Percentiles rank a stretch among this genome's conserved stretches.
Evolutionary conservation across 1,140 invertebrate genomes (phyloP).

Genomic region (Brachionus rubens): DNA sequence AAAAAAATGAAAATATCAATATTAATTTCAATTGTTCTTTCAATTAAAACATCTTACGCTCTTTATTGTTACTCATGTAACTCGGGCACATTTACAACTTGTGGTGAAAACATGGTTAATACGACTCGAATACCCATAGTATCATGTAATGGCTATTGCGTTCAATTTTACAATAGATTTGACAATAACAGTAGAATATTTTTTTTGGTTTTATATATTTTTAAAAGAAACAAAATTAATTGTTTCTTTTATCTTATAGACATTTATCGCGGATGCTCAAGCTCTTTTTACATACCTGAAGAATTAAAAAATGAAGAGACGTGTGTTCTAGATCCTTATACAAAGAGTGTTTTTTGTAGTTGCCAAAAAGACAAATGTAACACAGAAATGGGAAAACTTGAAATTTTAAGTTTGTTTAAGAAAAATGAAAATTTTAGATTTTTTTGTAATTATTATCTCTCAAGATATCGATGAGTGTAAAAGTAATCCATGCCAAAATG

Average conservation of each 20-base stretch:
- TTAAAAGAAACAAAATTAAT: too few relatives aligned
- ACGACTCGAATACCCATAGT: background rate
- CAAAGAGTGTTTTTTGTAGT: conserved; percentile 24
- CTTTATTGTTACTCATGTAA: conserved; percentile 17
- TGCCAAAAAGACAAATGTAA: conserved; percentile 23
- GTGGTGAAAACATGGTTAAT: background rate
- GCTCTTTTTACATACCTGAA: background rate
- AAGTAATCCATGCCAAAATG: conserved; percentile 83
- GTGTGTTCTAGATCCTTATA: conserved; percentile 34
- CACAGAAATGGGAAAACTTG: background rate
- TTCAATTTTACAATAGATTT: conserved; percentile 17
- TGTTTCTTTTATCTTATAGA: background rate
- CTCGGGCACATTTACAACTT: background rate
- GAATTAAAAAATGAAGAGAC: background rate
- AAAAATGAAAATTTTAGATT: too few relatives aligned
- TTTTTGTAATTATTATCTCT: background rate
- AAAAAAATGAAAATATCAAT: conserved; percentile 1
- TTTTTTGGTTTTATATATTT: too few relatives aligned
- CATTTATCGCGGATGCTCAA: conserved; percentile 22
- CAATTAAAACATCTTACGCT: background rate
- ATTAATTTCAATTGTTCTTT: conserved; percentile 6
- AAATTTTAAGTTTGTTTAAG: background rate
- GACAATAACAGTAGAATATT: conserved; percentile 7
- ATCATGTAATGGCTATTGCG: background rate
- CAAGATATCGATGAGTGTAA: conserved; percentile 71